These are phyloP conservation scores for Hypotaenidia philippensis DNA, from an alignment of 2,797 vertebrate genomes.

Conservation along the genomic window DNA sequence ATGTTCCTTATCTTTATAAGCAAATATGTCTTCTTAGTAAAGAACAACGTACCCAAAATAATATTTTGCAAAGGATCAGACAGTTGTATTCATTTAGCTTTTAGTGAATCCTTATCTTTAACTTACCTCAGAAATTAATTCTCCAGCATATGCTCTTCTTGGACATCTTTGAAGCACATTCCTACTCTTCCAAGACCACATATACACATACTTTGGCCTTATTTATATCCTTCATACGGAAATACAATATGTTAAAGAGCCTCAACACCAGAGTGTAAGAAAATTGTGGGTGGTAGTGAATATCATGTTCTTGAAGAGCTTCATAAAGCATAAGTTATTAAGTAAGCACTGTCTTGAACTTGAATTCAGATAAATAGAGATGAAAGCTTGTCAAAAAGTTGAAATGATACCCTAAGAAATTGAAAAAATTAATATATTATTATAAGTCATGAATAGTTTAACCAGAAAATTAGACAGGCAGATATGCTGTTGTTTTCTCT, in stretches of 20 bases:
- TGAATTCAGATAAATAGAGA: slow-evolving; percentile 75
- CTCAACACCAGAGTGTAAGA: neutral
- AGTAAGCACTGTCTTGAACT: slow-evolving; percentile 56
- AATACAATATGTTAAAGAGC: slow-evolving; percentile 45
- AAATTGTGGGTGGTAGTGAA: slow-evolving; percentile 32
- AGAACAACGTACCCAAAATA: neutral
- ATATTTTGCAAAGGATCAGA: neutral
- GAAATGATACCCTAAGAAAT: slow-evolving; percentile 80
- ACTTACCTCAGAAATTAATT: slow-evolving; percentile 71
- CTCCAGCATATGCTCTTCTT: neutral
- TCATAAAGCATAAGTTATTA: slow-evolving; percentile 70
- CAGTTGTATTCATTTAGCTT: neutral
- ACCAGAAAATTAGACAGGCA: slow-evolving; percentile 60
- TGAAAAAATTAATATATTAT: slow-evolving; percentile 84
- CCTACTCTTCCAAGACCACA: slow-evolving; percentile 25
- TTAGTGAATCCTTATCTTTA: neutral
- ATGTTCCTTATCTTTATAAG: neutral
- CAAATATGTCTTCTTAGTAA: neutral
- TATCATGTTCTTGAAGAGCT: slow-evolving; percentile 36
- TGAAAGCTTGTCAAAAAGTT: slow-evolving; percentile 84
- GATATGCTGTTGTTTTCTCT: slow-evolving; percentile 59
- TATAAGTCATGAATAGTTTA: slow-evolving; percentile 77
- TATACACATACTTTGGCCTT: neutral
- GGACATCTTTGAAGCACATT: slow-evolving; percentile 13
- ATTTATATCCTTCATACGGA: slow-evolving; percentile 15